Evolutionary conservation across 2,888 invertebrate genomes (phyloP).

Genomic region (Emesis castigata): DNA sequence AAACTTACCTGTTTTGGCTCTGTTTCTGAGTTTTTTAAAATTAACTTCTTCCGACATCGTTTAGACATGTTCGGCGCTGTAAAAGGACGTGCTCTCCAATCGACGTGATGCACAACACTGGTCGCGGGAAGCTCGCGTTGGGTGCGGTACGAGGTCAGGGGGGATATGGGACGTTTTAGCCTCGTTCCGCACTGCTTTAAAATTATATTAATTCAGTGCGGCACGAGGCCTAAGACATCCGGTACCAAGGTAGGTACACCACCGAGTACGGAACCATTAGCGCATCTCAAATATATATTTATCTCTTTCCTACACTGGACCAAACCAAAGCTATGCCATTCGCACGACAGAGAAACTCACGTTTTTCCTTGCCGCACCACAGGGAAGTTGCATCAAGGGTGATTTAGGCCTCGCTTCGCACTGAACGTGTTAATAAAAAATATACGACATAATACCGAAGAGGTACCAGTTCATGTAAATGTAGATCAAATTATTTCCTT

Average conservation of each 20-base stretch:
- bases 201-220: conserved; percentile 42
- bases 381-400: conserved; percentile 24
- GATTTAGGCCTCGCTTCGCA: conserved; percentile 29
- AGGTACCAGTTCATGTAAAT: no score
- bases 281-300: conserved; percentile 44
- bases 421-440: conserved; percentile 24
- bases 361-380: conserved; percentile 21
- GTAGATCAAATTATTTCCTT: no score
- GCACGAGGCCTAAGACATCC: conserved; percentile 57
- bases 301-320: conserved; percentile 38
- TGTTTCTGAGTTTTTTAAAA: not conserved
- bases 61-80: not conserved
- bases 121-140: conserved; percentile 41
- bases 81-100: not conserved
- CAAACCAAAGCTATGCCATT: conserved; percentile 36
- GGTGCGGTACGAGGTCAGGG: conserved; percentile 46
- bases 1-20: not conserved
- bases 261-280: conserved; percentile 45
- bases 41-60: not conserved
- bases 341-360: conserved; percentile 30
- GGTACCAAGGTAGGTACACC: conserved; percentile 45
- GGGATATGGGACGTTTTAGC: conserved; percentile 42
- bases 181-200: conserved; percentile 48
- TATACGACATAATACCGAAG: no score
- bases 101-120: conserved; percentile 17